These are phyloP conservation scores for Scaptodrosophila lebanonensis DNA, from an alignment of 1,140 invertebrate species.

Conservation along the genomic window DNA sequence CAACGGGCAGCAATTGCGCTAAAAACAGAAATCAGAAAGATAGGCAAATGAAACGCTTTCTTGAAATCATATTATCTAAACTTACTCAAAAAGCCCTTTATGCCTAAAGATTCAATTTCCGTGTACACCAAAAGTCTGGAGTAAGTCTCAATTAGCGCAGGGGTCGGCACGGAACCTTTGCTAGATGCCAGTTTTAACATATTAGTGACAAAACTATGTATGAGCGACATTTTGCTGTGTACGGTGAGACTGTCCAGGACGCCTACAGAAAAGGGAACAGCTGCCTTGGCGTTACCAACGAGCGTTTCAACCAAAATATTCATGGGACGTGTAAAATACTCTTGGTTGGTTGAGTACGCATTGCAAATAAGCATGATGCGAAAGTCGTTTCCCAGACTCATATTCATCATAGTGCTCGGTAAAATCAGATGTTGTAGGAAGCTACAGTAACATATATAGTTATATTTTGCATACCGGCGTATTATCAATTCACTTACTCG, in stretches of 20 bases:
- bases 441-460: slow-evolving; percentile 69
- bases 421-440: slow-evolving; percentile 90
- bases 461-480: no score
- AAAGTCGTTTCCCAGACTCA: slow-evolving; percentile 89
- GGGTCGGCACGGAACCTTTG: slow-evolving; percentile 89
- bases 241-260: slow-evolving; percentile 96
- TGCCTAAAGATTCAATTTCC: slow-evolving; percentile 97
- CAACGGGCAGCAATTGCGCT: slow-evolving; percentile 92
- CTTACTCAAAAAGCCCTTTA: slow-evolving; percentile 97
- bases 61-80: slow-evolving; percentile 40
- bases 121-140: slow-evolving; percentile 94
- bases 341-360: slow-evolving; percentile 94
- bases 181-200: slow-evolving; percentile 79
- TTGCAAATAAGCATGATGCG: slow-evolving; percentile 95
- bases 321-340: slow-evolving; percentile 91
- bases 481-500: slow-evolving; percentile 80
- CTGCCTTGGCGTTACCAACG: slow-evolving; percentile 86
- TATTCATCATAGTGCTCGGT: slow-evolving; percentile 82
- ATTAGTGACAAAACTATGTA: slow-evolving; percentile 81
- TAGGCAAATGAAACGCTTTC: neutral
- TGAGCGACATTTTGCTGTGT: slow-evolving; percentile 98
- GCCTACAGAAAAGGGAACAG: slow-evolving; percentile 92
- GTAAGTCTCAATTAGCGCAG: slow-evolving; percentile 96
- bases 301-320: slow-evolving; percentile 92
- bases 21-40: neutral